Percentiles rank a stretch among this genome's conserved stretches.
phyloP scores from a whole-genome alignment of 2,113 vertebrate genomes.

The Echinops telfairi region DNA sequence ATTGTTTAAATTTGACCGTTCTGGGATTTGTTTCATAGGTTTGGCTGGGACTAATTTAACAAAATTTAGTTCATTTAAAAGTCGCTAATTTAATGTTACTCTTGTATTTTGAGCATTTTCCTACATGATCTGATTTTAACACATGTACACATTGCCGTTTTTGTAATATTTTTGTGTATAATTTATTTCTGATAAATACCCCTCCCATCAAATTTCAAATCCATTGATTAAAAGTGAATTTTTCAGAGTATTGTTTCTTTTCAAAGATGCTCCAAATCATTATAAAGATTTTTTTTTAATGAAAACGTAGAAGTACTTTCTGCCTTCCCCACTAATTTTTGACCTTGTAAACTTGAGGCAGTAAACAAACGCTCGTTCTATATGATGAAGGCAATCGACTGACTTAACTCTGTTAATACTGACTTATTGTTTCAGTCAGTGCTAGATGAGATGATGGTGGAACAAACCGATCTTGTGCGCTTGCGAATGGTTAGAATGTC shows the following conservation, averaged over 20 bases:
- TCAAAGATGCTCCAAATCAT: background rate
- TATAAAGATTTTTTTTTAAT: background rate
- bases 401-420: background rate
- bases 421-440: constrained; percentile 89
- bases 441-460: constrained; percentile 99
- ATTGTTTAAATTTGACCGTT: background rate
- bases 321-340: background rate
- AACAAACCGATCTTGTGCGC: constrained; percentile 96
- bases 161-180: constrained; percentile 34
- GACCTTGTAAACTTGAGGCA: constrained; percentile 13
- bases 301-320: background rate
- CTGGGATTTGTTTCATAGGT: background rate
- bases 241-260: constrained; percentile 47
- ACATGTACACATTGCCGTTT: constrained; percentile 29
- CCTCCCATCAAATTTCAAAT: background rate
- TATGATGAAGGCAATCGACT: constrained; percentile 17
- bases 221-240: constrained; percentile 19
- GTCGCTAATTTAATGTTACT: background rate
- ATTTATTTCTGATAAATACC: constrained; percentile 28
- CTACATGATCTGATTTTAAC: background rate
- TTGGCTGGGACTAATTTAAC: constrained; percentile 17
- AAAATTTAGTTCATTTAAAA: background rate
- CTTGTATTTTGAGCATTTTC: constrained; percentile 59
- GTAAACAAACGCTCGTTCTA: constrained; percentile 9
- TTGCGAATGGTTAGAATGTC: constrained; percentile 98